Conservation (phyloP, 2,113 vertebrate species). For the Hyperopisus bebe region DNA sequence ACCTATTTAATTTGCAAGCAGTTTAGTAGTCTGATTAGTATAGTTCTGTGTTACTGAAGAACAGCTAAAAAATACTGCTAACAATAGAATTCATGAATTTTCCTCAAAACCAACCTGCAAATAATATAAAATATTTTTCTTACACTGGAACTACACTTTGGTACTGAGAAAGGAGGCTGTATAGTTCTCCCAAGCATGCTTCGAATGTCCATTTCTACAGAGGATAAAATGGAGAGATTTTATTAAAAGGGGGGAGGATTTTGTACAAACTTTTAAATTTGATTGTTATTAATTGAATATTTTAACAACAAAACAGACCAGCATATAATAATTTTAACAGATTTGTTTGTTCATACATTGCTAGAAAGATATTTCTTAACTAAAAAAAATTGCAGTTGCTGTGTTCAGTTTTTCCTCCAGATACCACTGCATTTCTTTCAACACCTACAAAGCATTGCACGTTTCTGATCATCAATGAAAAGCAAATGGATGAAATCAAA, state of each 20-base stretch:
- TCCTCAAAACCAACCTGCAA: background rate
- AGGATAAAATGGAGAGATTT: background rate
- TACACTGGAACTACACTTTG: background rate
- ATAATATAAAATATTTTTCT: background rate
- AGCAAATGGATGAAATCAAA: constrained; percentile 43
- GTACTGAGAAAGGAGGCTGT: background rate
- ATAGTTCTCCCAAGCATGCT: background rate
- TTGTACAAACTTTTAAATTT: background rate
- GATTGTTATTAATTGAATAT: background rate
- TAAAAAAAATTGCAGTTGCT: background rate
- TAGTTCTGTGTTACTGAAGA: background rate
- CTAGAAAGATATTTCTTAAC: background rate
- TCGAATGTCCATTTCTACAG: background rate
- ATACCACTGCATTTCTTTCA: background rate
- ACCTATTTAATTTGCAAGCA: background rate
- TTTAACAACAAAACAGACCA: background rate
- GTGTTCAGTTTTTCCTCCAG: background rate
- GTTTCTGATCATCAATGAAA: constrained; percentile 30
- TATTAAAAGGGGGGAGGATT: background rate
- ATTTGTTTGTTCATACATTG: background rate
- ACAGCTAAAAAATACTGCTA: background rate
- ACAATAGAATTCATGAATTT: background rate
- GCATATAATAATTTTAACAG: background rate
- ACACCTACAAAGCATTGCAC: background rate
- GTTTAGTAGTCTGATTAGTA: background rate